Evolutionary conservation across 2,888 invertebrate species (phyloP).

Genomic region (Hylaea fasciaria): DNA sequence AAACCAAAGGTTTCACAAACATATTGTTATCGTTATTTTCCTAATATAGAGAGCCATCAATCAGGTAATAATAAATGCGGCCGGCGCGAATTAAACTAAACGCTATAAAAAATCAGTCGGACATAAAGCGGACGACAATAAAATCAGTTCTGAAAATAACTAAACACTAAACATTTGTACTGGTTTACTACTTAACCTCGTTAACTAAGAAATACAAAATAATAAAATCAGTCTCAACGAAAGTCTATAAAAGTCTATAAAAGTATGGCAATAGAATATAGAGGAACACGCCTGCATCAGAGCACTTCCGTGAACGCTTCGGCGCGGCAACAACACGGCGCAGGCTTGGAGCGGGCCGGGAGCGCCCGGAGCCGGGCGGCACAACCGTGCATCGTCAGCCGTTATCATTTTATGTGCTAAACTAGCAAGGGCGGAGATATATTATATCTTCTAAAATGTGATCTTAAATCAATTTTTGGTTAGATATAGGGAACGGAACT

Average conservation of each 20-base stretch:
- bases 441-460: no score
- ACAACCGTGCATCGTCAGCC: no score
- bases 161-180: constrained; percentile 64
- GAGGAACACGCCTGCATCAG: no score
- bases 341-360: no score
- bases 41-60: constrained; percentile 6
- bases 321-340: no score
- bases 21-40: background rate
- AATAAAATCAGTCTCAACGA: constrained; percentile 70
- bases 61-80: constrained; percentile 9
- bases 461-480: no score
- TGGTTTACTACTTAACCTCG: constrained; percentile 51
- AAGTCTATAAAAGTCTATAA: constrained; percentile 13
- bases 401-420: no score
- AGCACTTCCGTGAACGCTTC: background rate
- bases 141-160: constrained; percentile 46
- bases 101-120: constrained; percentile 52
- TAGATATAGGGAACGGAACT: no score
- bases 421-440: no score
- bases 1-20: background rate
- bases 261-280: constrained; percentile 4
- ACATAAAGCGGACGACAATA: constrained; percentile 40
- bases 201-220: constrained; percentile 43
- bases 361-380: no score
- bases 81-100: constrained; percentile 33